Conservation (phyloP, 1,140 invertebrate species). For the Bombyx mandarina region DNA sequence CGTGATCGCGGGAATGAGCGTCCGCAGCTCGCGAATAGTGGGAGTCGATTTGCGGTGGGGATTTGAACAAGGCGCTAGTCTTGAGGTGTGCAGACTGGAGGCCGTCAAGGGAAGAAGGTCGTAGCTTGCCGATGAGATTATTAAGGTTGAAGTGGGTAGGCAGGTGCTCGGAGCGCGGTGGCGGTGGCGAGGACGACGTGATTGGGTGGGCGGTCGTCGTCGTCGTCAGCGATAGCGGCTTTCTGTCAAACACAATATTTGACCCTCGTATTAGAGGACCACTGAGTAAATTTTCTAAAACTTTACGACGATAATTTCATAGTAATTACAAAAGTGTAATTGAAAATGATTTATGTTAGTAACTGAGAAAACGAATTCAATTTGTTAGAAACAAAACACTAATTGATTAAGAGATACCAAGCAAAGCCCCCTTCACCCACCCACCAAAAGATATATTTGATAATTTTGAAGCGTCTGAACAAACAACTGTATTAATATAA, state of each 20-base stretch:
- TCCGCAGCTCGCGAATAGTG: conserved; percentile 66
- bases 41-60: conserved; percentile 61
- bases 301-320: too few relatives aligned
- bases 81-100: conserved; percentile 67
- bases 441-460: conserved; percentile 57
- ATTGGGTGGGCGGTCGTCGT: conserved; percentile 68
- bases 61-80: conserved; percentile 49
- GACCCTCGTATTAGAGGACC: conserved; percentile 47
- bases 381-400: conserved; percentile 8
- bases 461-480: conserved; percentile 15
- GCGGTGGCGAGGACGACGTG: conserved; percentile 64
- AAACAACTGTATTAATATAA: not conserved
- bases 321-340: not conserved
- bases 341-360: not conserved
- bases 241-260: conserved; percentile 41
- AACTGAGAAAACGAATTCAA: not conserved
- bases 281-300: not conserved
- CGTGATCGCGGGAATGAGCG: conserved; percentile 52
- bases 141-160: conserved; percentile 66
- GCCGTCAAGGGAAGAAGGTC: conserved; percentile 65
- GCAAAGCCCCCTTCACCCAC: conserved; percentile 72
- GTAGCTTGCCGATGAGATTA: conserved; percentile 66
- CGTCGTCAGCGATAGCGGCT: conserved; percentile 69
- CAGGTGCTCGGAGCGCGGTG: conserved; percentile 65
- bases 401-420: conserved; percentile 66